Evolutionary conservation across 2,888 invertebrate species (phyloP).

Genomic region (Agrochola lychnidis): DNA sequence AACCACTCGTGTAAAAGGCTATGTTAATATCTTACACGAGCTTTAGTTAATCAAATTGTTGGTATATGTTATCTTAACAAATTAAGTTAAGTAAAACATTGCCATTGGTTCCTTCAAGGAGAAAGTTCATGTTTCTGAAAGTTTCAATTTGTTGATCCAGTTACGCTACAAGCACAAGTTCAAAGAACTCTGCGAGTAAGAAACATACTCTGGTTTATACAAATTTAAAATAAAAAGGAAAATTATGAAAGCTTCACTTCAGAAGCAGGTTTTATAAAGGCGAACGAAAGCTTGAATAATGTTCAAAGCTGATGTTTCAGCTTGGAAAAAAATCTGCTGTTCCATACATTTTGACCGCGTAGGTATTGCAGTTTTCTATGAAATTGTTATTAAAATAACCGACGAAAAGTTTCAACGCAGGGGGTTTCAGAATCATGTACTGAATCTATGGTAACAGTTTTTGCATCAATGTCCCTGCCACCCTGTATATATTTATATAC

Average conservation of each 20-base stretch:
- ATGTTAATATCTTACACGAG: background rate
- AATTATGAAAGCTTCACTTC: conserved; percentile 23
- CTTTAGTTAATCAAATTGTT: conserved; percentile 19
- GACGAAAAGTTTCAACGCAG: too few relatives aligned
- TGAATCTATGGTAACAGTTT: too few relatives aligned
- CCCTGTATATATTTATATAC: too few relatives aligned
- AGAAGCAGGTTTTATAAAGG: conserved; percentile 22
- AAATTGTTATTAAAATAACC: too few relatives aligned
- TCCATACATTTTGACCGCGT: too few relatives aligned
- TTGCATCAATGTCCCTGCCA: too few relatives aligned
- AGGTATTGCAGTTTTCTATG: too few relatives aligned
- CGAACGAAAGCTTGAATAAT: conserved; percentile 21
- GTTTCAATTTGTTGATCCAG: conserved; percentile 43
- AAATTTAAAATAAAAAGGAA: conserved; percentile 21
- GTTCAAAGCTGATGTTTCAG: conserved; percentile 20
- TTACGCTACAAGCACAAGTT: conserved; percentile 36
- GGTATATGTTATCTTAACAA: conserved; percentile 22
- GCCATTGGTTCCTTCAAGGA: conserved; percentile 28
- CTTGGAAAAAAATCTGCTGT: too few relatives aligned
- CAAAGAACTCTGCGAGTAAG: conserved; percentile 22
- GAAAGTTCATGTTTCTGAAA: conserved; percentile 35
- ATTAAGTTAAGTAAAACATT: conserved; percentile 35
- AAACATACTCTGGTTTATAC: conserved; percentile 30
- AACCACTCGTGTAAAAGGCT: background rate
- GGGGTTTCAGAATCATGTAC: too few relatives aligned